These are phyloP conservation scores for Oxygymnocypris stewartii DNA, from an alignment of 2,113 vertebrate genomes.

Conservation along the genomic window DNA sequence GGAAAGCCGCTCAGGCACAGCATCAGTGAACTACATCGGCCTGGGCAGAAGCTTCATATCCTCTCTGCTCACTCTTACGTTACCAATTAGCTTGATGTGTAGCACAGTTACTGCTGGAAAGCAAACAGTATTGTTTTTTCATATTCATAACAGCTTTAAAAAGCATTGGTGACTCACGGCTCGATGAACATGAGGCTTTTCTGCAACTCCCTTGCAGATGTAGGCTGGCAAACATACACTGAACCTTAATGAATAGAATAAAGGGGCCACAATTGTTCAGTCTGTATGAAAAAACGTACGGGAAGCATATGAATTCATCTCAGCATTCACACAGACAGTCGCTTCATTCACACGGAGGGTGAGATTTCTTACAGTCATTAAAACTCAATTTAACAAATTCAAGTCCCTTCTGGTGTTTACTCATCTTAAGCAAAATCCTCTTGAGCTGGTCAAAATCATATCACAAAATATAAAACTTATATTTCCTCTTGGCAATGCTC, in stretches of 20 bases:
- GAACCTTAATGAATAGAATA: constrained; percentile 99
- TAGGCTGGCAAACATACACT: constrained; percentile 99
- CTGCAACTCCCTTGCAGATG: constrained; percentile 99
- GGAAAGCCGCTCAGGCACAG: constrained; percentile 14
- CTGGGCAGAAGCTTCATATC: constrained; percentile 15
- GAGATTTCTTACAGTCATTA: constrained; percentile 38
- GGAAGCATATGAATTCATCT: constrained; percentile 98
- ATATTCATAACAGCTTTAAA: constrained; percentile 99
- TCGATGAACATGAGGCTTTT: constrained; percentile 99
- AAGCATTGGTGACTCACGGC: constrained; percentile 99
- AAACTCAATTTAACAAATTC: constrained; percentile 15
- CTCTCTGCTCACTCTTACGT: constrained; percentile 32
- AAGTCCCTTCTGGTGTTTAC: not conserved
- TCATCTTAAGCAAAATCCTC: no score
- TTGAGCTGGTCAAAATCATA: not conserved
- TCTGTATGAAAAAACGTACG: constrained; percentile 99
- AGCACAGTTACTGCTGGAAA: constrained; percentile 83
- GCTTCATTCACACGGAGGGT: constrained; percentile 42
- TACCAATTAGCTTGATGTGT: constrained; percentile 53
- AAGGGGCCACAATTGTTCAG: constrained; percentile 99
- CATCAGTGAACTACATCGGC: constrained; percentile 29
- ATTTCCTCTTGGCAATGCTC: constrained; percentile 15
- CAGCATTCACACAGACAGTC: constrained; percentile 77
- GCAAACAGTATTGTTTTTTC: constrained; percentile 90
- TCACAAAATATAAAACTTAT: not conserved